A percentile compares a stretch with the other conserved stretches of the same genome.
phyloP scores from a whole-genome alignment of 2,888 invertebrate genomes.

The Tuberolachnus salignus region DNA sequence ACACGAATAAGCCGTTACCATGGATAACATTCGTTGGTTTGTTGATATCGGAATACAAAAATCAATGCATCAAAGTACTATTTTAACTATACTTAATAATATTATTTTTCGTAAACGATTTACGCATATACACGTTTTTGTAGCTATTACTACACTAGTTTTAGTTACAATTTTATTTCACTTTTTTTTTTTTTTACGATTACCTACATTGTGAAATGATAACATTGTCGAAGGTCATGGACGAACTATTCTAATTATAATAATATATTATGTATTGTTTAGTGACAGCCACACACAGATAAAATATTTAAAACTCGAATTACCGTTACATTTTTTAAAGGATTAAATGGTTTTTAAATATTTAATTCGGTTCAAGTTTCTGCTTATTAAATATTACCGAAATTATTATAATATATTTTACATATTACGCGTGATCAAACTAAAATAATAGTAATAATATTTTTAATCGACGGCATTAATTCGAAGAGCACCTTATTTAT shows the following conservation, averaged over 20 bases:
- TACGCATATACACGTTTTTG: not conserved
- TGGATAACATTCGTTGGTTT: constrained; percentile 31
- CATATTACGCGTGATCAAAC: too few species aligned
- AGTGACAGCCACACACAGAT: not conserved
- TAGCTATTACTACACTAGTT: not conserved
- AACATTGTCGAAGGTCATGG: not conserved
- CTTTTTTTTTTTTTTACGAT: too few species aligned
- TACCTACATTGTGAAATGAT: not conserved
- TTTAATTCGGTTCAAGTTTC: too few species aligned
- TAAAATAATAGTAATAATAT: too few species aligned
- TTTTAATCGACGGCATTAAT: too few species aligned
- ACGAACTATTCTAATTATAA: not conserved
- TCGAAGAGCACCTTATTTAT: too few species aligned
- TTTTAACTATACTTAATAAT: not conserved
- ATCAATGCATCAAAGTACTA: constrained; percentile 28
- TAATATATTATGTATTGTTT: not conserved
- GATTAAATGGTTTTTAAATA: too few species aligned
- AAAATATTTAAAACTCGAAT: not conserved
- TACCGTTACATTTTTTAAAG: too few species aligned
- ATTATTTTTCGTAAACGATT: not conserved
- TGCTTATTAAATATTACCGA: too few species aligned
- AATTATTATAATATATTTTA: too few species aligned
- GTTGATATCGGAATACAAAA: constrained; percentile 22
- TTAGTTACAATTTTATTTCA: not conserved
- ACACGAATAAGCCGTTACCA: constrained; percentile 37